These are phyloP conservation scores for Pseudonaja textilis DNA, from an alignment of 2,113 vertebrate genomes.

Conservation along the genomic window DNA sequence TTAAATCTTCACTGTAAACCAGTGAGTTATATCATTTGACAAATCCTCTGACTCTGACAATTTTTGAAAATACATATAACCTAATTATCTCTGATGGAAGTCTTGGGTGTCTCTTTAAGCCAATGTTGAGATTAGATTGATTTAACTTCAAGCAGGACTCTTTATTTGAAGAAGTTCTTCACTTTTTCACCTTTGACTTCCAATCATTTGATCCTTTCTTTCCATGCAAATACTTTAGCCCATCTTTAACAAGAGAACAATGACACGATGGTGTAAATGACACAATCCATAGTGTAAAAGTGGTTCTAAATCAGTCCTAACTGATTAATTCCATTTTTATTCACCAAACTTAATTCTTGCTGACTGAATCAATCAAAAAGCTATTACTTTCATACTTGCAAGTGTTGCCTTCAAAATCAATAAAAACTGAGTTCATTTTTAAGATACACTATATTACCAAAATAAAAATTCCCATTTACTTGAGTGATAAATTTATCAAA, in stretches of 20 bases:
- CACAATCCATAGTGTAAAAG: slow-evolving; percentile 72
- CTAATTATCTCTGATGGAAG: slow-evolving; percentile 24
- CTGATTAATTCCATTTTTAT: slow-evolving; percentile 75
- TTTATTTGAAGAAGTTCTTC: slow-evolving; percentile 51
- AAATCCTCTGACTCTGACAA: slow-evolving; percentile 28
- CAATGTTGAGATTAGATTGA: slow-evolving; percentile 33
- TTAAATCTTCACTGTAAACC: not conserved
- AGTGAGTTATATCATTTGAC: not conserved
- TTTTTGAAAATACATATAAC: not conserved
- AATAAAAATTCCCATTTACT: slow-evolving; percentile 72
- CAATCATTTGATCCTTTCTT: slow-evolving; percentile 63
- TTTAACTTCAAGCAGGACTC: slow-evolving; percentile 62
- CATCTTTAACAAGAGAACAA: slow-evolving; percentile 70
- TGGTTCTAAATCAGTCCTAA: slow-evolving; percentile 68
- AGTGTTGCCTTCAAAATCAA: slow-evolving; percentile 79
- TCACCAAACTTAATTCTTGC: slow-evolving; percentile 71
- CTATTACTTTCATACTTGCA: slow-evolving; percentile 79
- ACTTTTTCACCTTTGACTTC: slow-evolving; percentile 44
- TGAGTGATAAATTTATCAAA: slow-evolving; percentile 60
- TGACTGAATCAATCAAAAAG: slow-evolving; percentile 81
- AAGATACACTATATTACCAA: slow-evolving; percentile 71
- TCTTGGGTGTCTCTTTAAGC: slow-evolving; percentile 8
- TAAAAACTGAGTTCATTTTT: slow-evolving; percentile 76
- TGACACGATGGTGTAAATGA: slow-evolving; percentile 59
- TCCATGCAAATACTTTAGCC: slow-evolving; percentile 59